Evolutionary conservation across 1,140 invertebrate genomes (phyloP).

Genomic region (Cyclargus thomasi): DNA sequence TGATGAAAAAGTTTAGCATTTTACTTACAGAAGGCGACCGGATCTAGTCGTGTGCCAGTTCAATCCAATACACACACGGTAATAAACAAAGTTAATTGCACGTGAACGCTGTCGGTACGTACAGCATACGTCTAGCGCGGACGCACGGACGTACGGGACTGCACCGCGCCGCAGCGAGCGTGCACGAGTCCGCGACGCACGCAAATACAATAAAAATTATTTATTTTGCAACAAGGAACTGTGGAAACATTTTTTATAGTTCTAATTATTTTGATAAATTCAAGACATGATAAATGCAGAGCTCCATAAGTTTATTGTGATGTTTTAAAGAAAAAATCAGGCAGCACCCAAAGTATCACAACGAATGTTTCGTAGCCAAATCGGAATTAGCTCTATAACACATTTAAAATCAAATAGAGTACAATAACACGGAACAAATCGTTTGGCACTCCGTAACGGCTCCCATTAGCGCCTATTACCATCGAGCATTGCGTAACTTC

Average conservation of each 20-base stretch:
- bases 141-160: not conserved
- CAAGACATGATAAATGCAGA: not conserved
- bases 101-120: not conserved
- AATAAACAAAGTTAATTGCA: constrained; percentile 4
- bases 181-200: not conserved
- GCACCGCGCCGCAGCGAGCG: not conserved
- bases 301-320: not conserved
- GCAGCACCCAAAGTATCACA: too few relatives aligned
- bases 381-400: too few relatives aligned
- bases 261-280: not conserved
- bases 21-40: not conserved
- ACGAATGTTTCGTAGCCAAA: too few relatives aligned
- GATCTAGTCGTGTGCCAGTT: constrained; percentile 1
- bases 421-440: not conserved
- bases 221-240: not conserved
- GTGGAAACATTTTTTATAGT: not conserved
- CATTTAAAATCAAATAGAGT: not conserved
- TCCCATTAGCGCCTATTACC: constrained; percentile 10
- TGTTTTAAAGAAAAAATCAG: not conserved
- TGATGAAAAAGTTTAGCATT: not conserved
- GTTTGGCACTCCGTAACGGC: not conserved
- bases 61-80: constrained; percentile 8
- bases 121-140: not conserved
- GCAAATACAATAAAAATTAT: not conserved
- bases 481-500: constrained; percentile 1